Evolutionary conservation across 2,797 vertebrate genomes (phyloP).

Genomic region (Eulemur coronatus): DNA sequence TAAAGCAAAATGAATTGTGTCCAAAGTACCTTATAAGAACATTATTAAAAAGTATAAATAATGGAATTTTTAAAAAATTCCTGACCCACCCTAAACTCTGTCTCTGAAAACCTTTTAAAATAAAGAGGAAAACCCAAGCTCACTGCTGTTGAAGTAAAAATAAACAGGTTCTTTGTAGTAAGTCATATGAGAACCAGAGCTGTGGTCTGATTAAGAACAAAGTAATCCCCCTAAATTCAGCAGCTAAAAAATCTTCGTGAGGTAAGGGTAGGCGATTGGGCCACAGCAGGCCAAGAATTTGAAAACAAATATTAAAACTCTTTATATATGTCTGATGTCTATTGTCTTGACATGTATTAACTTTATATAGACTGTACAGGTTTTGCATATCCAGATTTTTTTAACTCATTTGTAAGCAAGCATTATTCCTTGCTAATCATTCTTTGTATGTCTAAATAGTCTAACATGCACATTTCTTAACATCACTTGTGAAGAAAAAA

Average conservation of each 20-base stretch:
- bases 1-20: not conserved
- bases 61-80: not conserved
- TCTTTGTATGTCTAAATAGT: not conserved
- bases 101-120: conserved; percentile 36
- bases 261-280: not conserved
- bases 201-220: conserved; percentile 1
- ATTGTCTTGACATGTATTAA: conserved; percentile 37
- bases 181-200: not conserved
- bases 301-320: conserved; percentile 32
- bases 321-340: not conserved
- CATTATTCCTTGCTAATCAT: not conserved
- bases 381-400: conserved; percentile 8
- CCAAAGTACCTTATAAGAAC: not conserved
- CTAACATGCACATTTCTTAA: conserved; percentile 45
- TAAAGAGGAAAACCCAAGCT: conserved; percentile 1
- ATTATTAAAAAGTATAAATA: not conserved
- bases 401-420: conserved; percentile 45
- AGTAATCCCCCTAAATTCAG: not conserved
- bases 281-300: not conserved
- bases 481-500: conserved; percentile 39
- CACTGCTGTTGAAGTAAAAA: conserved; percentile 11
- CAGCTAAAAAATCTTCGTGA: not conserved
- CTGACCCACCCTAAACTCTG: not conserved
- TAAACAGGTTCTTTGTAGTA: conserved; percentile 15
- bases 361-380: not conserved